Conservation (phyloP, 2,888 invertebrate genomes). For the Athalia rosae region DNA sequence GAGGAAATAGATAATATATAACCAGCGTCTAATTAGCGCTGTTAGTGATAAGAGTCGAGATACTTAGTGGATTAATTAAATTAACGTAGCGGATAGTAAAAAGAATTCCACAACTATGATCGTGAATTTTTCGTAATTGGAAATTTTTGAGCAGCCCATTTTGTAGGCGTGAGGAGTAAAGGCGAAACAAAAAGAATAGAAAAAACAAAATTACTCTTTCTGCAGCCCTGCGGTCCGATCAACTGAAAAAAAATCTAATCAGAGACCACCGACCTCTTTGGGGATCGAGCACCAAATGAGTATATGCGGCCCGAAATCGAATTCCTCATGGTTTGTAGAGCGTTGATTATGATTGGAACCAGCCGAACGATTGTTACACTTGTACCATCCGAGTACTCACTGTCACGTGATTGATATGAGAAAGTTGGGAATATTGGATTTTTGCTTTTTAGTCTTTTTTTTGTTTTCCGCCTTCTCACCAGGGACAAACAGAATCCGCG, state of each 20-base stretch:
- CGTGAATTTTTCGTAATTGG: background rate
- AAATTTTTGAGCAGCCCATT: background rate
- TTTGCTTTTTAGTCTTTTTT: background rate
- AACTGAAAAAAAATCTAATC: conserved; percentile 19
- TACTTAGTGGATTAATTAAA: too few relatives aligned
- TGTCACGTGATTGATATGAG: too few relatives aligned
- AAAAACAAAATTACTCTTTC: background rate
- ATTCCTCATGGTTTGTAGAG: conserved; percentile 11
- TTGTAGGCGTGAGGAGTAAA: background rate
- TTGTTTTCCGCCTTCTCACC: background rate
- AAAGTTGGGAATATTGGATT: too few relatives aligned
- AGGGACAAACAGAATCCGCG: background rate
- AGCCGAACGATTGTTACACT: too few relatives aligned
- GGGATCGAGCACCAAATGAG: conserved; percentile 1
- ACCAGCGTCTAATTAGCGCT: too few relatives aligned
- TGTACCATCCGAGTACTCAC: too few relatives aligned
- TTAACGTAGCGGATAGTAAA: background rate
- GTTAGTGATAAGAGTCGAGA: too few relatives aligned
- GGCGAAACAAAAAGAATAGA: background rate
- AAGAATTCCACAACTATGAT: background rate
- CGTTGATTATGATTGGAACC: too few relatives aligned
- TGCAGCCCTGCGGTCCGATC: background rate
- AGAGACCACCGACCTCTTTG: background rate
- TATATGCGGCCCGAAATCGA: background rate
- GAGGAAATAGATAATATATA: too few relatives aligned